Conservation (phyloP, 1,140 invertebrate genomes). For the Drosophila seguyi region DNA sequence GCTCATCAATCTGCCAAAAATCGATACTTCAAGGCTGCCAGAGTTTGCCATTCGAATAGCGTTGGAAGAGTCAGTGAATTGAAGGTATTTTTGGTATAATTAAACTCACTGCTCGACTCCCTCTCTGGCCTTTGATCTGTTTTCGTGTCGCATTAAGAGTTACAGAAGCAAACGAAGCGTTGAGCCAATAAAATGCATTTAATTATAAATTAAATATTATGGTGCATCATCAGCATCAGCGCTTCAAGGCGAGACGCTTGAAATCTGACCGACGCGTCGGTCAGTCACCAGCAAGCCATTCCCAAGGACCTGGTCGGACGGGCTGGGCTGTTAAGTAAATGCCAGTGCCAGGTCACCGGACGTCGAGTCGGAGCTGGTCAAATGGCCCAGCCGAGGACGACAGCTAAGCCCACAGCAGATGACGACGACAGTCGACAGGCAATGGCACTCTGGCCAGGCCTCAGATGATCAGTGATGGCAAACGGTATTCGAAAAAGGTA, state of each 20-base stretch:
- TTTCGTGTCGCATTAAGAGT: conserved; percentile 20
- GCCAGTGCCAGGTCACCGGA: conserved; percentile 41
- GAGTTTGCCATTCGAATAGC: not conserved
- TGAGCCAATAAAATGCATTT: conserved; percentile 42
- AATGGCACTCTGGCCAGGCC: not conserved
- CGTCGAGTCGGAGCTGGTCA: conserved; percentile 19
- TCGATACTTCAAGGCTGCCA: conserved; percentile 26
- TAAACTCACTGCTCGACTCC: not conserved
- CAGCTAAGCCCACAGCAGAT: conserved; percentile 55
- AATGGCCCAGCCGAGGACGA: conserved; percentile 43
- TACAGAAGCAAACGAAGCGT: conserved; percentile 1
- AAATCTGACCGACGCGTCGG: conserved; percentile 28
- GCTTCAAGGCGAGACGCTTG: conserved; percentile 19
- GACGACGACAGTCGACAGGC: conserved; percentile 10
- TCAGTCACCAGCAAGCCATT: conserved; percentile 8
- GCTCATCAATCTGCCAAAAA: conserved; percentile 17
- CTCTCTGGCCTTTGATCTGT: conserved; percentile 1
- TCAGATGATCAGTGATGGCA: conserved; percentile 1
- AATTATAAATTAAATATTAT: conserved; percentile 65
- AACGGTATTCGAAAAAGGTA: not conserved
- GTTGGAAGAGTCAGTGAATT: conserved; percentile 4
- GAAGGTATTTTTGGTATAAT: conserved; percentile 14
- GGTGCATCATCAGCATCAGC: conserved; percentile 28
- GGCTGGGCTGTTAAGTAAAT: conserved; percentile 58
- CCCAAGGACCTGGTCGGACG: conserved; percentile 1